Conservation (phyloP, 2,888 invertebrate genomes). For the Gibbula magus region DNA sequence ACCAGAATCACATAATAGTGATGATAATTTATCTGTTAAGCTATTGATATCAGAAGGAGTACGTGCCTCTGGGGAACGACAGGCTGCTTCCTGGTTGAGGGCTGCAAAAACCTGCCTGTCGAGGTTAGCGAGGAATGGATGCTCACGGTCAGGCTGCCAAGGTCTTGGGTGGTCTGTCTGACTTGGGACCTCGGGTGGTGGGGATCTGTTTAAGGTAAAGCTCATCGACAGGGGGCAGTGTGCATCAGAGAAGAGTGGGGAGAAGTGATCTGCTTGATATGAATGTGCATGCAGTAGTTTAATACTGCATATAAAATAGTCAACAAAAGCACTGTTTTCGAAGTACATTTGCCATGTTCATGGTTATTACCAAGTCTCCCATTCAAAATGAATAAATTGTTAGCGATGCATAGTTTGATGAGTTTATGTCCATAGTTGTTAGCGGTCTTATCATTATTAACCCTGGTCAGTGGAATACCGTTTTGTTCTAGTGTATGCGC, state of each 20-base stretch:
- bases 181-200: neutral
- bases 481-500: too few species aligned
- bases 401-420: too few species aligned
- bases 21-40: neutral
- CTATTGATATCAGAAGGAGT: neutral
- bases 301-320: neutral
- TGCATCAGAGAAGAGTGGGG: neutral
- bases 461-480: too few species aligned
- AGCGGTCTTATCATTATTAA: too few species aligned
- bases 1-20: neutral
- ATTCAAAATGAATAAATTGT: too few species aligned
- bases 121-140: neutral
- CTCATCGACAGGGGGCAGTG: neutral
- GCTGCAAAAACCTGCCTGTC: slow-evolving; percentile 6
- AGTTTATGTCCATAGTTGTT: too few species aligned
- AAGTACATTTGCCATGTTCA: too few species aligned
- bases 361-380: too few species aligned
- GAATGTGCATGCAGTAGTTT: neutral
- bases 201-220: neutral
- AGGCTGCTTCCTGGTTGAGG: slow-evolving; percentile 3
- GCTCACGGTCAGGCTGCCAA: neutral
- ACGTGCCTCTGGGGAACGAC: neutral
- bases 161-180: neutral
- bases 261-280: too few species aligned
- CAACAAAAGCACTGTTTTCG: neutral